A percentile compares a stretch with the other conserved stretches of the same genome.
These are phyloP conservation scores for Tylochromis polylepis DNA, from an alignment of 2,113 vertebrate genomes.

Conservation along the genomic window DNA sequence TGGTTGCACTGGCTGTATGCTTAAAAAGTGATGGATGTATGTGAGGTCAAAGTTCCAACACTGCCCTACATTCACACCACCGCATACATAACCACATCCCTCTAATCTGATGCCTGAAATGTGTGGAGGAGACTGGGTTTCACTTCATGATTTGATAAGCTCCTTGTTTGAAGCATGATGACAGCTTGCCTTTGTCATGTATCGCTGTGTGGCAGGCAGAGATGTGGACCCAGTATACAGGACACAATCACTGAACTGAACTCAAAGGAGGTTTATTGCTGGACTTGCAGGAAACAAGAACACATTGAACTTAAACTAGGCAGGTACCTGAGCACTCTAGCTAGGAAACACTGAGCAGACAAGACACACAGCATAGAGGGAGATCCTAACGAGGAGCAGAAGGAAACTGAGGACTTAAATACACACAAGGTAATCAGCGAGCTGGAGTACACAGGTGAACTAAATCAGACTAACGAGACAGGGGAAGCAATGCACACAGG, in stretches of 20 bases:
- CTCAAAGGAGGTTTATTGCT: neutral
- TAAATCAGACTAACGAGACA: neutral
- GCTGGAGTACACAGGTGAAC: neutral
- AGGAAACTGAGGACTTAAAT: neutral
- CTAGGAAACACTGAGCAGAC: neutral
- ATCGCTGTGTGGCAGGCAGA: neutral
- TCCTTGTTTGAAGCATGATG: neutral
- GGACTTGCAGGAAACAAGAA: no score
- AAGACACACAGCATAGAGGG: neutral
- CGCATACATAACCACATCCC: rapidly evolving
- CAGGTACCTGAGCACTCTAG: neutral
- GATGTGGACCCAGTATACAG: neutral
- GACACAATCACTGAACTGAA: neutral
- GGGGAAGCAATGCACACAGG: neutral
- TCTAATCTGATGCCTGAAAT: neutral
- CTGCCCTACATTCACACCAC: neutral
- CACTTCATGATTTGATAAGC: neutral
- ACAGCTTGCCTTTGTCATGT: neutral
- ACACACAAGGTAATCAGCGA: neutral
- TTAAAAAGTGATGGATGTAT: neutral
- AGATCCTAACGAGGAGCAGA: neutral
- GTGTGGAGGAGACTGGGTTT: neutral
- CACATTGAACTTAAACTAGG: neutral
- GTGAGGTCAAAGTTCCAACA: neutral
- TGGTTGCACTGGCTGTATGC: neutral